Evolutionary conservation across 1,140 invertebrate genomes (phyloP).

Genomic region (Bombus superbus): DNA sequence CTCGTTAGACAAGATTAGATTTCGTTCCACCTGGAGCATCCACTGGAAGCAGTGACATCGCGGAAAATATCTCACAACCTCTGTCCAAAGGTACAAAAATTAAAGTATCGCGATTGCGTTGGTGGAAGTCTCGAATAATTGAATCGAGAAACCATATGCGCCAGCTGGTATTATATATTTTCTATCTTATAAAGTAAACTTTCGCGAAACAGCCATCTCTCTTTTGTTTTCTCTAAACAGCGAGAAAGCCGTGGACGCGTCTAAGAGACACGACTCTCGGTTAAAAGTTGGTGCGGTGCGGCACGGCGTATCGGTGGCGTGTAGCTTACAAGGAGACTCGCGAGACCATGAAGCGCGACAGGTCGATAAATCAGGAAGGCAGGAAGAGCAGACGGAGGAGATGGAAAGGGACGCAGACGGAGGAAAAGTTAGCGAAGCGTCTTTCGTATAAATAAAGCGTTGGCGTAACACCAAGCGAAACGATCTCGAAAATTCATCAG

Average conservation of each 20-base stretch:
- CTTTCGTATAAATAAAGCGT: conserved; percentile 33
- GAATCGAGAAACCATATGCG: too few species aligned
- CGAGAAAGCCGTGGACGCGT: not conserved
- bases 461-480: conserved; percentile 4
- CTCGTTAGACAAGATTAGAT: too few species aligned
- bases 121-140: too few species aligned
- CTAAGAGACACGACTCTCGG: not conserved
- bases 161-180: too few species aligned
- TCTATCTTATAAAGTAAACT: too few species aligned
- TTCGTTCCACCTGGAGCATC: too few species aligned
- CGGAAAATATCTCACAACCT: too few species aligned
- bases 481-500: conserved; percentile 27
- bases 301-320: conserved; percentile 14
- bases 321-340: conserved; percentile 4
- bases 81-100: too few species aligned
- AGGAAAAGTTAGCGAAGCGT: conserved; percentile 11
- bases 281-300: conserved; percentile 10
- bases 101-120: too few species aligned
- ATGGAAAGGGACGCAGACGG: not conserved
- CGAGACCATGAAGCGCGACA: conserved; percentile 41
- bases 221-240: not conserved
- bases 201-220: not conserved
- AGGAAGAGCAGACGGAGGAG: not conserved
- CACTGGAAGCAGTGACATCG: too few species aligned
- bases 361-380: conserved; percentile 37